These are phyloP conservation scores for Microplitis deprimator DNA, from an alignment of 2,888 invertebrate genomes.

Conservation along the genomic window DNA sequence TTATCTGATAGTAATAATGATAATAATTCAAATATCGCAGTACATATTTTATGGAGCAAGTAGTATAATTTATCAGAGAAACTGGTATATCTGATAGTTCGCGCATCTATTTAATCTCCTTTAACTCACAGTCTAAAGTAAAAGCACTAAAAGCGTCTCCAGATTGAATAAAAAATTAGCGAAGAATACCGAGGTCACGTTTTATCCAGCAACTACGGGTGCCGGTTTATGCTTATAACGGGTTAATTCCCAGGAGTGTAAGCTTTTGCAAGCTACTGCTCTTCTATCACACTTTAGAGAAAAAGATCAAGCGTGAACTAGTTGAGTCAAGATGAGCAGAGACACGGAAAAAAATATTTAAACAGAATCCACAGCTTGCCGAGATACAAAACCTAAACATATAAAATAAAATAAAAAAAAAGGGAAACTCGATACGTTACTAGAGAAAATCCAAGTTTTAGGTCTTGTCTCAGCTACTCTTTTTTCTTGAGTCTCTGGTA, in stretches of 20 bases:
- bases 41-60: background rate
- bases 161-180: slow-evolving; percentile 21
- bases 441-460: background rate
- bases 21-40: background rate
- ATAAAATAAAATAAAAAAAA: slow-evolving; percentile 24
- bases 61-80: background rate
- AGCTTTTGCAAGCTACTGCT: slow-evolving; percentile 11
- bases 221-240: slow-evolving; percentile 30
- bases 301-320: slow-evolving; percentile 12
- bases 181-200: slow-evolving; percentile 29
- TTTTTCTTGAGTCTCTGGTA: slow-evolving; percentile 44
- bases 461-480: slow-evolving; percentile 10
- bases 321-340: background rate
- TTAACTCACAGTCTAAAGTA: background rate
- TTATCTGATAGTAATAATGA: background rate
- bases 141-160: background rate
- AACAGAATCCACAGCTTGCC: background rate
- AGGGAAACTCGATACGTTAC: background rate
- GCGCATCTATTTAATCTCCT: slow-evolving; percentile 8
- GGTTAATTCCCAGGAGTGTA: slow-evolving; percentile 29
- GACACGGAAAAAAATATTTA: slow-evolving; percentile 14
- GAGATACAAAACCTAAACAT: slow-evolving; percentile 27
- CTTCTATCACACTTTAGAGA: slow-evolving; percentile 30
- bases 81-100: background rate
- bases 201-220: slow-evolving; percentile 12